Evolutionary conservation across 2,797 vertebrate genomes (phyloP), one percentile per base, ranked within the genome.

Genomic region (Trachurus trachurus): DNA sequence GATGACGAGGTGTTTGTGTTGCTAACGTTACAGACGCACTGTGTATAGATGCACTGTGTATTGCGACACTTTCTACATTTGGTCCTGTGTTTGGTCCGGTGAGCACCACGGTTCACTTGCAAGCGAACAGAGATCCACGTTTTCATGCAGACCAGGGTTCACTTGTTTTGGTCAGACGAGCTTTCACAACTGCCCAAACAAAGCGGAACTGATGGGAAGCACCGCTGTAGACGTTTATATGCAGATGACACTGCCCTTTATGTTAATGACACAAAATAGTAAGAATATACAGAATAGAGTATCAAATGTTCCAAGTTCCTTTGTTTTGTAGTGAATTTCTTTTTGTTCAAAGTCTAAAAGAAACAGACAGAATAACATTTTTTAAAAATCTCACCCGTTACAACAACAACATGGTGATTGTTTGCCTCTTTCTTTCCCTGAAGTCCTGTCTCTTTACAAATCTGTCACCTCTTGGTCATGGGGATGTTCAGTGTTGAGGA

Each of bases 161-260:
- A 26, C 26, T 26, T 26, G 26, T 26, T 26, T 26, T 26, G 26
- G 26, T 26, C 26, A 26, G 26, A 26, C 26, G 26, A 26, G 26
- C 26, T 26, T 26, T 26, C 26, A 26, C 26, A 26, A 1, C 26
- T 26, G 26, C 26, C 26, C 26, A 26, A 26, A 26, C 26, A 1
- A 26, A 3, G 26, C 26, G 26, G 26, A 26, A 3, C 31, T 34
- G 31, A 34, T 34, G 6, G 31, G 31, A 34, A 34, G 31, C 31
- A 34, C 6, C 26, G 40, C 39, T 63, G 34, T 56, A 7, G 56
- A 8, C 2, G 1, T 34, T 52, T 66, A 22, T 79, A 78, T 70
- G 83, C 76, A 70, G 72, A 85, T 44, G 72, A 84, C 66, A 54
- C 7, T 64, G n/a, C 15, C n/a, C 74, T 77, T 81, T 0, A 75